Evolutionary conservation across 1,140 invertebrate genomes (phyloP), one percentile per base, ranked within the genome.

Genomic region (Drosophila sproati): DNA sequence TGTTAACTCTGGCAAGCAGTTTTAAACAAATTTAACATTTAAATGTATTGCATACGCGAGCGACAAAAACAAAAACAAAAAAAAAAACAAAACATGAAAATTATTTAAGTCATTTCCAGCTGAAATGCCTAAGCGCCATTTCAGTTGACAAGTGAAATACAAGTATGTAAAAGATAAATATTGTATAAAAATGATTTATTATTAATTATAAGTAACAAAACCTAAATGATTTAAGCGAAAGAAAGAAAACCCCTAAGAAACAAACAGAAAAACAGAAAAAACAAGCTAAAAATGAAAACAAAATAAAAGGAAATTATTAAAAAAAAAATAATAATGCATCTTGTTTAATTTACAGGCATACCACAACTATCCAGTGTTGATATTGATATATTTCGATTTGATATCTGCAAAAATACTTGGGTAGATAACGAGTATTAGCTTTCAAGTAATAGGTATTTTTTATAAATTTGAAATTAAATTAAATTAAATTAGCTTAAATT

Each of bases 161-260:
- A 64, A 78, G 66, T 62, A 78, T 63, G 75, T 71, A 77, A 77
- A 60, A 81, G 57, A 88, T 71, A 79, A 87, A 88, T 80, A 87
- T 83, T 87, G 83, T 88, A 87, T 88, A 87, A 87, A 82, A 85
- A 87, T 88, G 80, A 82, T 87, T 87, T 88, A 87, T 87, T 88
- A 86, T 69, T 80, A 88, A 89, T 74, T 83, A 83, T 87, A 87
- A 87, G 80, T 71, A 83, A 69, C 50, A 82, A 67, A 79, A 62
- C 54, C 78, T 75, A 73, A 71, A 73, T 67, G 51, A 82, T 73
- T 63, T 82, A 87, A 87, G 73, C 69, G 76, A 70, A 78, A 51
- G 57, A 80, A 74, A 67, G 51, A 71, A 83, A 81, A 61, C 76
- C 78, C 67, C 77, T 72, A 71, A 72, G 64, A 80, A 85, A 85